Base-by-base conservation (phyloP, 2,113 vertebrate genomes). In the Falcunculus frontatus region DNA sequence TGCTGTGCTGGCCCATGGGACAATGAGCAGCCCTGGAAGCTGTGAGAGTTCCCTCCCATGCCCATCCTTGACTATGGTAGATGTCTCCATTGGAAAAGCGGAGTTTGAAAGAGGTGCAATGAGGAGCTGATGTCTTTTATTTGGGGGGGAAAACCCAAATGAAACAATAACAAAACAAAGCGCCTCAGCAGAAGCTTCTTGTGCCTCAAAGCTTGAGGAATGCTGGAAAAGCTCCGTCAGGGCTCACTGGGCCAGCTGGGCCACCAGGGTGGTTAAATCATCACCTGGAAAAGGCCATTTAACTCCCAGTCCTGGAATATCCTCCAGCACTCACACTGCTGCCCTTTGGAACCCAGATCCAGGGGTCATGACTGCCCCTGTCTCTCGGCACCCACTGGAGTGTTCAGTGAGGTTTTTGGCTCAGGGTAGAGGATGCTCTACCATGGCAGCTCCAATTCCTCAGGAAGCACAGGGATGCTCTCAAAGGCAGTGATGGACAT, bases 331-430 rank as follows among this genome's bases (percentile, higher is more conserved):
- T 44, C 3, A 0, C 1, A 4, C n/a, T 6, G 9, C 44, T 49
- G 57, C 21, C 5, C 32, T 65, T 57, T 0, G 0, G 27, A 93
- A 27, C 32, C 6, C 2, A 2, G 46, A 47, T 6, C 30, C 0
- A 23, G 21, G 23, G 33, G 18, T n/a, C 19, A 23, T 2, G 9
- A 2, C 7, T 46, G 44, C 10, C 35, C 13, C 3, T 3, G 4
- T 8, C 20, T 50, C 4, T 2, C 63, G 1, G 32, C 21, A 12
- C 37, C 35, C 4, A 0, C 73, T 60, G 85, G 13, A 23, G 13
- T 10, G 27, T 2, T 6, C 64, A 20, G 5, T 0, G 19, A 57
- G 53, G 52, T 13, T 55, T 91, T 63, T 2, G 30, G n/a, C 49
- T 19, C n/a, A 33, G 64, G 32, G 27, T 0, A 22, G 67, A 53